Conservation (phyloP, 2,113 vertebrate species). For the Corythornis cristatus region DNA sequence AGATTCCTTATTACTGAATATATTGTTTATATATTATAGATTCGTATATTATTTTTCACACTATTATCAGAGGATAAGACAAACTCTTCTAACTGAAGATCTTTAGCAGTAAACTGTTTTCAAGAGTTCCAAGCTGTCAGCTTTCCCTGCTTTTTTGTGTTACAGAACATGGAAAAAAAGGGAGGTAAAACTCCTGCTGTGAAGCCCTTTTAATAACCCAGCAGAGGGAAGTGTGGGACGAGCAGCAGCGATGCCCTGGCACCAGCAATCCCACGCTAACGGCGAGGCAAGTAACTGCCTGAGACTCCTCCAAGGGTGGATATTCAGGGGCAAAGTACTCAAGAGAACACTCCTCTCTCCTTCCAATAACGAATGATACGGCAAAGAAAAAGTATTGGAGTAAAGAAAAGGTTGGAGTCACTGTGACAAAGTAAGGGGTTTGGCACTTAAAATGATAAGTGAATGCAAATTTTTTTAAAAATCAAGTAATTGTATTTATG, state of each 20-base stretch:
- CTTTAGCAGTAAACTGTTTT: background rate
- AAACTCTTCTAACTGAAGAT: background rate
- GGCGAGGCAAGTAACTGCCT: background rate
- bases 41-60: background rate
- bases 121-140: background rate
- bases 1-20: background rate
- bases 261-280: background rate
- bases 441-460: background rate
- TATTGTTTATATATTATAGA: background rate
- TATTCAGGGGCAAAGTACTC: background rate
- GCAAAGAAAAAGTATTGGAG: background rate
- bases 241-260: background rate
- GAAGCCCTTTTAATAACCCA: background rate
- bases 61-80: background rate
- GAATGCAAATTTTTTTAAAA: background rate
- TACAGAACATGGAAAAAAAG: background rate
- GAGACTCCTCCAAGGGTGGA: accelerated
- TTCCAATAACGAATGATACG: background rate
- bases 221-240: background rate
- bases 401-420: background rate
- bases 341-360: background rate
- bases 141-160: background rate
- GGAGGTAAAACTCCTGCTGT: background rate
- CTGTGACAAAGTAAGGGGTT: background rate
- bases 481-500: background rate